Evolutionary conservation across 2,888 invertebrate genomes (phyloP), one percentile per base, ranked within the genome.

Genomic region (Ceramica pisi): DNA sequence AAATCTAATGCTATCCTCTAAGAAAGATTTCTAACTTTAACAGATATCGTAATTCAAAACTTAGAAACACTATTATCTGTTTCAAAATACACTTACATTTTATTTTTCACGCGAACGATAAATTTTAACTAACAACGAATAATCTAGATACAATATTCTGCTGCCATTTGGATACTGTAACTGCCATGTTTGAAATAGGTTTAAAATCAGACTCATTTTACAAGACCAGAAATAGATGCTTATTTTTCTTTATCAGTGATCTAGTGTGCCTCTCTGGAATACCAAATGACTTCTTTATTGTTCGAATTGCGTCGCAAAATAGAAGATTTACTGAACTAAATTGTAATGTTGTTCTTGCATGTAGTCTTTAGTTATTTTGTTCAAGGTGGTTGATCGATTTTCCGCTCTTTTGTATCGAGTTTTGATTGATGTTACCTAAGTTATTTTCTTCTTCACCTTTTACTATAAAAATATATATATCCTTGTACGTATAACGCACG

Each of bases 291-390:
- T 59, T 72, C 56, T 70, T 62, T 67, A 71, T 60, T 46, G 63
- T 67, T 31, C 16, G 48, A 82, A 59, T 67, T 41, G 26, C 55
- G 65, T 35, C 12, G 53, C n/a, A n/a, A 67, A 82, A 57, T 65
- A 38, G 31, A 46, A 64, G 19, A 46, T 23, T 23, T 71, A 61
- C 55, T 46, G 26, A 21, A 56, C 63, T 59, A 41, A 53, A 65
- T n/a, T 41, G 12, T 78, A 81, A 81, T 65, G 71, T 48, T 31
- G 46, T 50, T 57, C 71, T 79, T 65, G 71, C 78, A 81, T 71
- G 82, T 61, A 44, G 26, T 2, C 26, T 48, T 50, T 55, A 19
- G 5, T 61, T 41, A 19, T 53, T 44, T 23, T 44, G 35, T 67
- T 55, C 23, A 44, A 62, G 23, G 48, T 44, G 26, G 10, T 21